Evolutionary conservation across 2,113 vertebrate genomes (phyloP).

Genomic region (Chaetodon auriga): DNA sequence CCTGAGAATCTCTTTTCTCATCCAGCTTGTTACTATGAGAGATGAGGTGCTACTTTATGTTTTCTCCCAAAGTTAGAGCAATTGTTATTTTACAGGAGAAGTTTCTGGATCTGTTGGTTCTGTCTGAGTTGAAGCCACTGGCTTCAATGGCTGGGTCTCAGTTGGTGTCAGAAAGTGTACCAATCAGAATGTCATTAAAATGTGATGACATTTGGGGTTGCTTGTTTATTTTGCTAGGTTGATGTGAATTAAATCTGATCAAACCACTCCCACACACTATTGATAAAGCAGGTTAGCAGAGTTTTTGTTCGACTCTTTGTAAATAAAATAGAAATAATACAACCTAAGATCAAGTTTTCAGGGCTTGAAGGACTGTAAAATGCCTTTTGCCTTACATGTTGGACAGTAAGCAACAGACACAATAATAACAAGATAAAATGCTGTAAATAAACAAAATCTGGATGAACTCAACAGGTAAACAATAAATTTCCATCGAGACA

Average conservation of each 20-base stretch:
- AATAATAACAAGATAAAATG: constrained; percentile 12
- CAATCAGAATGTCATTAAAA: not conserved
- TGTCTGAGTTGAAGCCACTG: no score
- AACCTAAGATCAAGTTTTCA: constrained; percentile 15
- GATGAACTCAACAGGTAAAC: not conserved
- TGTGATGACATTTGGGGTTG: not conserved
- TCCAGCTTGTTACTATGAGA: constrained; percentile 1
- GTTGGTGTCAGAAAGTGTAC: not conserved
- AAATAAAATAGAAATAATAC: constrained; percentile 9
- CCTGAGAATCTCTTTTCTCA: not conserved
- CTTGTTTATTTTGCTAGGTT: not conserved
- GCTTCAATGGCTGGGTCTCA: not conserved
- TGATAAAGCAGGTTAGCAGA: not conserved
- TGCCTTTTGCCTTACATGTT: not conserved
- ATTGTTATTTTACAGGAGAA: no score
- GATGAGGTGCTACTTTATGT: not conserved
- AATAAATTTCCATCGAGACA: constrained; percentile 12
- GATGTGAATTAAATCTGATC: constrained; percentile 3
- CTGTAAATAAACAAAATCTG: not conserved
- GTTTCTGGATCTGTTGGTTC: not conserved
- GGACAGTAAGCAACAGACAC: constrained; percentile 4
- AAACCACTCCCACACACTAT: not conserved
- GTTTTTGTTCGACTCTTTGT: not conserved
- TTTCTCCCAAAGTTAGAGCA: not conserved
- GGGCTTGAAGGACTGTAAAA: constrained; percentile 15